Evolutionary conservation across 2,888 invertebrate species (phyloP), one percentile per base, ranked within the genome.

Genomic region (Rambutsinella grinnellia): DNA sequence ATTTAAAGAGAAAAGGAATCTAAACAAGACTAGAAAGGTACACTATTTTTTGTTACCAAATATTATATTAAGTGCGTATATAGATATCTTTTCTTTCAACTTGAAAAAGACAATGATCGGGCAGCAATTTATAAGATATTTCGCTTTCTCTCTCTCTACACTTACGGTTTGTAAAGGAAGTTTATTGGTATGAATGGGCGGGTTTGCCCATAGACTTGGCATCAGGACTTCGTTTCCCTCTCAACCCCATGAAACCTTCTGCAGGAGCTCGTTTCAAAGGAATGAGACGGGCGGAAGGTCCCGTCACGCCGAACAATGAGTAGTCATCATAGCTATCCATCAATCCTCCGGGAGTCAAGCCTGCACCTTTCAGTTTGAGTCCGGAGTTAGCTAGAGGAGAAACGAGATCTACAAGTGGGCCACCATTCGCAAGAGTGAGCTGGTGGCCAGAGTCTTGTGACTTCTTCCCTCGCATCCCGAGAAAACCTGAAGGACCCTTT

Each of bases 381-480:
- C n/a, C n/a, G n/a, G n/a, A n/a, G n/a, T n/a, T n/a, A n/a, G n/a
- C n/a, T n/a, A n/a, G n/a, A n/a, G n/a, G n/a, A n/a, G n/a, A n/a
- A 56, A 36, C 15, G 44, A 54, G 47, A 44, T 67, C 54, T 46
- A 44, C n/a, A 17, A 49, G 49, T 49, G 49, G 49, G 17, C n/a
- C n/a, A 17, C 49, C 49, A n/a, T 49, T 49, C 5, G 49, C 49
- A 5, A 49, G 49, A 49, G 49, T 19, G n/a, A n/a, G n/a, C n/a
- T n/a, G 27, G 17, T 36, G n/a, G 27, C 47, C 49, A 26, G 61
- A 54, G 24, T 74, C 71, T 53, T 78, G 78, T 71, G 76, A 78
- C 68, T 83, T 83, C 66, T 83, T 83, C 10, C 83, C 83, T 46
- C 83, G 49, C 80, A 83, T 80, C 53, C 83, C 83, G 49, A 83